phyloP scores from a whole-genome alignment of 2,797 vertebrate genomes.

The Cyprinodon diabolis region DNA sequence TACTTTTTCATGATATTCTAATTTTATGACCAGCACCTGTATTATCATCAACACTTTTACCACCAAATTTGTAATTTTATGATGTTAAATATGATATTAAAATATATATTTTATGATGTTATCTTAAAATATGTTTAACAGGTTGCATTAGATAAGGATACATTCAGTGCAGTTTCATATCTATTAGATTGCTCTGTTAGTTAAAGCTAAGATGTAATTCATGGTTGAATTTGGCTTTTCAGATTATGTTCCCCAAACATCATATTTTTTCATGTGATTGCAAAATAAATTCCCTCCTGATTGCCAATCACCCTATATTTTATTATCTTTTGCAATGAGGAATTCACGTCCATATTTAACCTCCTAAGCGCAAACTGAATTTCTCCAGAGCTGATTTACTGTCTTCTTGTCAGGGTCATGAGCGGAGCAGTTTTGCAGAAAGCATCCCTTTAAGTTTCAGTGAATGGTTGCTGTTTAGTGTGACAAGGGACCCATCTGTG shows the following conservation, averaged over 20 bases:
- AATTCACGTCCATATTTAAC: neutral
- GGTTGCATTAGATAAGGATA: too few species aligned
- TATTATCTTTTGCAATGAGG: neutral
- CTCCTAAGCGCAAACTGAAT: conserved; percentile 2
- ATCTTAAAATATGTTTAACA: too few species aligned
- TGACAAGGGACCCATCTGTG: conserved; percentile 38
- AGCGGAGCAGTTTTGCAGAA: neutral
- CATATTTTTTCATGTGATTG: neutral
- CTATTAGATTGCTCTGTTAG: neutral
- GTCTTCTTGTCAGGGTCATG: neutral
- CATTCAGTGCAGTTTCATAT: too few species aligned
- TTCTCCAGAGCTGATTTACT: neutral
- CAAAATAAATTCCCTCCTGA: conserved; percentile 8
- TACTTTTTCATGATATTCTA: too few species aligned
- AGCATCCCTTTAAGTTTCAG: neutral
- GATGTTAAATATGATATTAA: too few species aligned
- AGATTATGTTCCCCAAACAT: neutral
- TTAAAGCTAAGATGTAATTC: neutral
- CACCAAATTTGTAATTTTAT: neutral
- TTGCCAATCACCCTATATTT: neutral
- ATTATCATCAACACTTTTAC: neutral
- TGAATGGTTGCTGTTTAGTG: neutral
- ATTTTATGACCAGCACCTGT: too few species aligned
- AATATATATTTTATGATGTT: too few species aligned
- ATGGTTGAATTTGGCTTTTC: neutral